These are phyloP conservation scores for Odocoileus hemionus DNA, from an alignment of 2,113 vertebrate genomes.

Conservation along the genomic window DNA sequence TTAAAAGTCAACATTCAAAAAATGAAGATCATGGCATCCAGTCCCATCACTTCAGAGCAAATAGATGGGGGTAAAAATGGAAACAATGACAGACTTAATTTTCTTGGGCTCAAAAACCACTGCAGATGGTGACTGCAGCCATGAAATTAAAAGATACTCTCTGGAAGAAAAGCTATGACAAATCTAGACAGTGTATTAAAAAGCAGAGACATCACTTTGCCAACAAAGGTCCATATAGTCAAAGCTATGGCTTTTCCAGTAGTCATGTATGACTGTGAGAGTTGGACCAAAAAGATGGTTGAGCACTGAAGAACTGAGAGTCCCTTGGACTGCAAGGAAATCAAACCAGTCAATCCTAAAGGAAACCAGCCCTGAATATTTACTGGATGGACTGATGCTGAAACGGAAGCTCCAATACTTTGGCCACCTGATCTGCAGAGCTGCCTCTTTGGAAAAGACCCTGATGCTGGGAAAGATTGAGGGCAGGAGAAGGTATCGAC, in stretches of 20 bases:
- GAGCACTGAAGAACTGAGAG: neutral
- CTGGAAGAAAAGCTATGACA: neutral
- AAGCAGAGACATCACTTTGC: neutral
- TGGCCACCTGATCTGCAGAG: neutral
- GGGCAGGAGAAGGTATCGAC: neutral
- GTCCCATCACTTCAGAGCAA: neutral
- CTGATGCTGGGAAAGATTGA: neutral
- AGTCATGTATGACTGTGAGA: neutral
- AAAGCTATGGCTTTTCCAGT: neutral
- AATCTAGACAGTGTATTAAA: neutral
- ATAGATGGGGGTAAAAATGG: neutral
- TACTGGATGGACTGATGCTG: neutral
- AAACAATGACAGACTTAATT: neutral
- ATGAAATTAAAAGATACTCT: neutral
- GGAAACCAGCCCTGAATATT: neutral
- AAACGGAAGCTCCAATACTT: neutral
- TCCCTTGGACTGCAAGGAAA: neutral
- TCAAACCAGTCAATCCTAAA: neutral
- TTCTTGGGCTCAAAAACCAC: neutral
- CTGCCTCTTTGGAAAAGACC: neutral
- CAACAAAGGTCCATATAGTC: neutral
- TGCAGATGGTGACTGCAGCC: neutral
- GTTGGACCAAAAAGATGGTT: neutral
- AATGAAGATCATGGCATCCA: neutral
- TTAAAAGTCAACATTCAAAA: neutral